Base-by-base conservation (phyloP, 2,888 invertebrate genomes). In the Diplolepis rosae region DNA sequence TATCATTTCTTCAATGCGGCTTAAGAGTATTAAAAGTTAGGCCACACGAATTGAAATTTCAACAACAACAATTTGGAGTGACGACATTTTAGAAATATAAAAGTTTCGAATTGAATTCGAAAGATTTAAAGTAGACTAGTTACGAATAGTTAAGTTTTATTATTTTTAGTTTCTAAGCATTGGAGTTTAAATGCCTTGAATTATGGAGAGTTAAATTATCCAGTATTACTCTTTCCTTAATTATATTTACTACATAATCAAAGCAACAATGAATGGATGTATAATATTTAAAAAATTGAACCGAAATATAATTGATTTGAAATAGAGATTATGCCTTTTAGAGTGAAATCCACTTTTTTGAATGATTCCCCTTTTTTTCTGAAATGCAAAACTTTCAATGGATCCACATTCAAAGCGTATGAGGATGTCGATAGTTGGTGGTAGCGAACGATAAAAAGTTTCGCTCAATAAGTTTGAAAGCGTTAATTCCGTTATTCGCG, bases 401-500 rank as follows among this genome's bases (percentile, higher is more conserved):
- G 11, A 9, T 2, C 22, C 39, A 35, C 13, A 45, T 13, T 13
- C 27, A n/a, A n/a, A 27, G 51, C 28, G 6, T 54, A 54, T 54
- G 30, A 18, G 15, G 6, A 39, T 11, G 13, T 4, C 24, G 22
- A 30, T 30, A 54, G 32, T n/a, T 39, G 39, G 56, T 61, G 24
- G 13, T 51, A 51, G 5, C 51, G 32, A 35, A 32, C 56, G 56
- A 61, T 61, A 61, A 61, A 61, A 61, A 61, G 56, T 76, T 77
- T 77, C 74, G 79, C 78, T 70, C 79, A 74, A 82, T 82, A 81
- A 82, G 81, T 83, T 79, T 75, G 75, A 75, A 71, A 65, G 42
- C 74, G 76, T 78, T 82, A 80, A 82, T 79, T 76, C 82, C 79
- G 80, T 81, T 68, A 72, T 70, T 73, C 67, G 74, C 69, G 50